Base-by-base conservation (phyloP, 2,888 invertebrate genomes). In the Callimorpha dominula region DNA sequence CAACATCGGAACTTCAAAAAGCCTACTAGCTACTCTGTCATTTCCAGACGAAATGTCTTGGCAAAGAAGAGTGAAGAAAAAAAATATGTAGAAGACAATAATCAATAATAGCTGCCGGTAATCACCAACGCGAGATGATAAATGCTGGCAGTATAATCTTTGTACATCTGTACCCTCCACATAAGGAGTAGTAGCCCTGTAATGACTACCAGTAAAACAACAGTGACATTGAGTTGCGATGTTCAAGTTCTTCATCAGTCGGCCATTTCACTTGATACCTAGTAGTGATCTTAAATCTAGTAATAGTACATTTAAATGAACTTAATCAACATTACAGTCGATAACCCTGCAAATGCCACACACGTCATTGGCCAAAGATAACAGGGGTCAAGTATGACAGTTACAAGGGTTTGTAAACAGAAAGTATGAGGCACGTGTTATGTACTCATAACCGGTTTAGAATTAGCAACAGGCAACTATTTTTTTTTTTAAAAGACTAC, bases 351-450 rank as follows among this genome's bases (percentile, higher is more conserved):
- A 75, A 73, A 73, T 75, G 74, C 70, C 57, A 42, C n/a, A 57
- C 72, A 77, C 78, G 74, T 78, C 76, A 83, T 81, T 81, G 81
- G 76, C 67, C 73, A 74, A 65, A 64, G 86, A 87, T 86, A 86
- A 68, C 65, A 52, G 49, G 71, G 82, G 83, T 85, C 83, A 84
- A 84, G 81, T 78, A 83, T 83, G 78, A 79, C 68, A 75, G 74
- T 74, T 75, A 78, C 68, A 77, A 68, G 69, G 64, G 73, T 69
- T 75, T 68, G 66, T 50, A 68, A 71, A 63, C 70, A 68, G 72
- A 67, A 76, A 71, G 68, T 75, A 57, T 63, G 52, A 62, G 65
- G 73, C 69, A 77, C 67, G 63, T 74, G 68, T 57, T 54, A 60
- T 49, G 31, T 11, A 49, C 57, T 60, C 68, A 60, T 60, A 54